Base-by-base conservation (phyloP, 2,888 invertebrate species). In the Clusia tigrina region DNA sequence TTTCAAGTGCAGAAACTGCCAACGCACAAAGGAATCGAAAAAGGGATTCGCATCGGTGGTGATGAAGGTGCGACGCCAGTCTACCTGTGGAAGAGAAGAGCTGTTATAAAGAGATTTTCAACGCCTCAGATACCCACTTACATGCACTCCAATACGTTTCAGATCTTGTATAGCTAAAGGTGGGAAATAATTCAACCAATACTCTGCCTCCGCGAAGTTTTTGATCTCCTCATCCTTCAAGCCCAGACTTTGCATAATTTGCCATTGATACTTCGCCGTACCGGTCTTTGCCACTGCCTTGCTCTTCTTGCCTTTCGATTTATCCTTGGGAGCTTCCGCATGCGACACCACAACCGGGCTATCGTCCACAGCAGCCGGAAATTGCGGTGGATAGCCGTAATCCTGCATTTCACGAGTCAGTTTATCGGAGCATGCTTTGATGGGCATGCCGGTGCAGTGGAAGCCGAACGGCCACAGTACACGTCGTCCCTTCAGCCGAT, bases 391-490 rank as follows among this genome's bases (percentile, higher is more conserved):
- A 83, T 86, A 94, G 0, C 99, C 99, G 86, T 88, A 99, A 9
- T 89, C 84, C 79, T 93, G 91, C 85, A 99, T 91, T 86, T 99
- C 99, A 64, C 95, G 86, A 78, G 94, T 95, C 51, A 99, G 84
- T 82, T 99, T 99, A 83, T 99, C 99, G 15, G 99, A 95, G 86
- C 98, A 98, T 0, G 98, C 98, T 85, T 98, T 98, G 65, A 99
- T 99, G 0, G 98, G 98, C 98, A 98, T 99, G 53, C 99, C 99
- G 22, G 99, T 99, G 80, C 98, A 98, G 83, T 99, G 99, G 74
- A 99, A 93, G 2, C 96, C 98, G 85, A 99, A 98, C 15, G 99
- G 99, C 84, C 98, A 98, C 9, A 99, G 86, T 12, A 93, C 94
- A 74, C 88, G 89, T 80, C 93, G 95, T 0, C 99, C 98, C 83